phyloP scores from a whole-genome alignment of 2,797 vertebrate species.

The Anomalospiza imberbis region DNA sequence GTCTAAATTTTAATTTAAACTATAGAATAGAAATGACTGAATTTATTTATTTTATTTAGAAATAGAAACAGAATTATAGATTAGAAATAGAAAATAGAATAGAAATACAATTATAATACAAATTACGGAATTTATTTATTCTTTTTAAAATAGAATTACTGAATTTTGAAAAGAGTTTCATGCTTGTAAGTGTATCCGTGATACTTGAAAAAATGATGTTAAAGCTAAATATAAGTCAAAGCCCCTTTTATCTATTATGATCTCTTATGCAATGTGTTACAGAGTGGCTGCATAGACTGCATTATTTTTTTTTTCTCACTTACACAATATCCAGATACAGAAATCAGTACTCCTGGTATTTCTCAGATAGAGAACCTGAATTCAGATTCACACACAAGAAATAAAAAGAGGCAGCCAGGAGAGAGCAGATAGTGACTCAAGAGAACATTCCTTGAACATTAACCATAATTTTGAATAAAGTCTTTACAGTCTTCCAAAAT shows the following conservation, averaged over 20 bases:
- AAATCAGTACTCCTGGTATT: background rate
- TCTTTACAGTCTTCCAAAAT: background rate
- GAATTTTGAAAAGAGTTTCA: background rate
- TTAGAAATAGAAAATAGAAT: background rate
- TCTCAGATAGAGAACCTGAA: background rate
- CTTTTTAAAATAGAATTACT: background rate
- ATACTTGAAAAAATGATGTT: background rate
- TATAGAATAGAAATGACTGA: background rate
- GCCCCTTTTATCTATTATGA: background rate
- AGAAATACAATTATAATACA: background rate
- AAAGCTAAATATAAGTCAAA: background rate
- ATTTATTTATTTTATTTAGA: background rate
- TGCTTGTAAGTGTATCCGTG: background rate
- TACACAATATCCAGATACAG: background rate
- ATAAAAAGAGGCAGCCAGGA: background rate
- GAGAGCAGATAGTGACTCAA: background rate
- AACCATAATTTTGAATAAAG: background rate
- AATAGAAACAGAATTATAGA: background rate
- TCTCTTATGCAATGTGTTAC: background rate
- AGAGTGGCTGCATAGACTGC: background rate
- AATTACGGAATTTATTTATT: background rate
- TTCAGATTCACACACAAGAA: background rate
- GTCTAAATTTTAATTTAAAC: background rate
- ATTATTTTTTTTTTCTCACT: background rate
- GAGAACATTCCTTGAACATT: constrained; percentile 4